Conservation (phyloP, 2,797 vertebrate genomes). For the Otolemur crassicaudatus region DNA sequence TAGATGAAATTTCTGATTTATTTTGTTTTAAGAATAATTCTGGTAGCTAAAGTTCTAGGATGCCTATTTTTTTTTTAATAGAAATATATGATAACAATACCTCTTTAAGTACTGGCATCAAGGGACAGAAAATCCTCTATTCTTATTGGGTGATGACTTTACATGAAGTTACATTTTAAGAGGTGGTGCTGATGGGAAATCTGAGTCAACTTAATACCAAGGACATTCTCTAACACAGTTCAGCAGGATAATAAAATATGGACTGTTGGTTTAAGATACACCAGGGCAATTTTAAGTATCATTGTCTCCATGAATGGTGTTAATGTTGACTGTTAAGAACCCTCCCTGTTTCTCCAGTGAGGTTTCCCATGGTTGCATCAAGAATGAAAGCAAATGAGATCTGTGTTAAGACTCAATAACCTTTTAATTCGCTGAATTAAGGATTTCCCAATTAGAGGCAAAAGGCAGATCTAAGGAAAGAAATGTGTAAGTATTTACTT, state of each 20-base stretch:
- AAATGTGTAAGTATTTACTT: slow-evolving; percentile 83
- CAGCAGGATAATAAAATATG: background rate
- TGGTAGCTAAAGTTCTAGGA: background rate
- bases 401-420: slow-evolving; percentile 74
- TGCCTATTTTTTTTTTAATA: slow-evolving; percentile 53
- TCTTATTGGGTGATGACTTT: background rate
- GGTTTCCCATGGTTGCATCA: background rate
- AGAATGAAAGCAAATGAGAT: slow-evolving; percentile 78
- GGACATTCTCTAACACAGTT: background rate
- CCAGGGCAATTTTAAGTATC: slow-evolving; percentile 25
- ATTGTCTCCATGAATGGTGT: background rate
- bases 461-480: slow-evolving; percentile 80
- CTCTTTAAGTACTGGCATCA: background rate
- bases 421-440: slow-evolving; percentile 85
- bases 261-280: background rate
- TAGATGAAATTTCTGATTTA: slow-evolving; percentile 44
- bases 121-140: background rate
- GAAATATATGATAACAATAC: background rate
- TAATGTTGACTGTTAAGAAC: background rate
- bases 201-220: background rate
- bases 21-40: slow-evolving; percentile 47
- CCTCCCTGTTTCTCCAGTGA: background rate
- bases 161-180: background rate
- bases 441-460: slow-evolving; percentile 84
- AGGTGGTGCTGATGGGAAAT: background rate